Evolutionary conservation across 2,888 invertebrate genomes (phyloP).

Genomic region (Anoncus sp.): DNA sequence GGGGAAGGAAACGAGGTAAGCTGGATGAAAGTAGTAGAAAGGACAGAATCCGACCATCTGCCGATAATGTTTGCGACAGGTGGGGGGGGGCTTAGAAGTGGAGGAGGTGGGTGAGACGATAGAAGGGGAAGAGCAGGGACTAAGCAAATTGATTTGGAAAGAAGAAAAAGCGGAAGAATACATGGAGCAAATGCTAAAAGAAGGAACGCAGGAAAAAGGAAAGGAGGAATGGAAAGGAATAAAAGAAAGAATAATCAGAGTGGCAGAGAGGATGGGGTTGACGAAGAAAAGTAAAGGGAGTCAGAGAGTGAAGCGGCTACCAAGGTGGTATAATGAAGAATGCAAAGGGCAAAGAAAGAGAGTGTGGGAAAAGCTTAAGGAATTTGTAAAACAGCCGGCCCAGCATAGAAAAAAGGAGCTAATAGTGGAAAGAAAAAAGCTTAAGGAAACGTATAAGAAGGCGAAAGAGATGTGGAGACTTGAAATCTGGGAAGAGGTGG

Average conservation of each 20-base stretch:
- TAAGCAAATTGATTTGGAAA: not conserved
- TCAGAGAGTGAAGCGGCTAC: not conserved
- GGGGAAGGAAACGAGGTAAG: conserved; percentile 10
- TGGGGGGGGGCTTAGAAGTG: not conserved
- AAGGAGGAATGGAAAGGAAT: conserved; percentile 19
- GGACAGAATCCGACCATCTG: conserved; percentile 45
- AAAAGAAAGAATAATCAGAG: not conserved
- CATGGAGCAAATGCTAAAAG: not conserved
- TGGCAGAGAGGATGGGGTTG: conserved; percentile 3
- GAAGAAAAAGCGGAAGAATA: not conserved
- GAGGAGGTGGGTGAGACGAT: not conserved
- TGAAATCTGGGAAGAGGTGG: conserved; percentile 24
- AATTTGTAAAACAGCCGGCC: conserved; percentile 13
- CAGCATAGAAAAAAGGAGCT: not conserved
- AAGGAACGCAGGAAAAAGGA: not conserved
- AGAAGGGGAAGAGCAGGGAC: not conserved
- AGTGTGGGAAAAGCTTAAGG: conserved; percentile 22
- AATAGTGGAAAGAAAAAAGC: not conserved
- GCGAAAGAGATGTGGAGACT: conserved; percentile 29
- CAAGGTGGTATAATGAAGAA: conserved; percentile 14
- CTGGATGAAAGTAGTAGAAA: conserved; percentile 4
- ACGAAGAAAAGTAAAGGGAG: not conserved
- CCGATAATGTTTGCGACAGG: conserved; percentile 3
- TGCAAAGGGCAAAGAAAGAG: conserved; percentile 14
- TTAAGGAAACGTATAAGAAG: not conserved